Evolutionary conservation across 37 sponge, comb jelly and placozoan species (phyloP).

Genomic region (Axinella damicornis): DNA sequence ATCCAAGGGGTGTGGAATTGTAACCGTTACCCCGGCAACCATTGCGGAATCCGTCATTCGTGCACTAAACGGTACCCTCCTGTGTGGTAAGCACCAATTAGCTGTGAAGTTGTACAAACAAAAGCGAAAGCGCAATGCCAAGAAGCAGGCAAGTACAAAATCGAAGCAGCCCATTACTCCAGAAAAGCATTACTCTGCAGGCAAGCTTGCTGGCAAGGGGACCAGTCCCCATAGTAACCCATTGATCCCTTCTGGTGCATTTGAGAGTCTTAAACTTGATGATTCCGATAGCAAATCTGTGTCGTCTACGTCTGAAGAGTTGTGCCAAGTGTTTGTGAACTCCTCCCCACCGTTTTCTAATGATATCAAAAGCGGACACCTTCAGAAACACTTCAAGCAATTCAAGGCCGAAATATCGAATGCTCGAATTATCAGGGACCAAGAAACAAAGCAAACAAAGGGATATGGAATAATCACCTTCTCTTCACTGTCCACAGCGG

Average conservation of each 20-base stretch:
- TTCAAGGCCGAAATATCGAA: slow-evolving; percentile 7
- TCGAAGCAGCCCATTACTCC: neutral
- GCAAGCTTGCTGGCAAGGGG: neutral
- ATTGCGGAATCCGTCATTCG: neutral
- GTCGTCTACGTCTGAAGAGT: neutral
- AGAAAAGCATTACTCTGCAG: neutral
- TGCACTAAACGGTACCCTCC: slow-evolving; percentile 14
- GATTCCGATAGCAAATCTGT: neutral
- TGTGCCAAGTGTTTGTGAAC: slow-evolving; percentile 1
- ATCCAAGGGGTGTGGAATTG: neutral
- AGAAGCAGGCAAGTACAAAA: neutral
- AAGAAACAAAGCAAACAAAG: slow-evolving; percentile 12
- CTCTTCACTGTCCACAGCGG: slow-evolving; percentile 18
- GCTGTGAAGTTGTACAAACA: neutral
- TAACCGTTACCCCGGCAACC: slow-evolving; percentile 5
- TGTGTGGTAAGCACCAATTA: slow-evolving; percentile 25
- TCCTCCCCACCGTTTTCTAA: slow-evolving; percentile 12
- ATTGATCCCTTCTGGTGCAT: neutral
- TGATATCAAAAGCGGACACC: neutral
- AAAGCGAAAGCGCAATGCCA: neutral
- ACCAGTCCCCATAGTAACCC: neutral
- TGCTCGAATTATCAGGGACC: slow-evolving; percentile 18
- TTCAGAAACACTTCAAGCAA: slow-evolving; percentile 9
- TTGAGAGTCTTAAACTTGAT: neutral
- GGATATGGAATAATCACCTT: slow-evolving; percentile 47